Conservation (phyloP, 2,113 vertebrate genomes). For the Pangasianodon gigas region DNA sequence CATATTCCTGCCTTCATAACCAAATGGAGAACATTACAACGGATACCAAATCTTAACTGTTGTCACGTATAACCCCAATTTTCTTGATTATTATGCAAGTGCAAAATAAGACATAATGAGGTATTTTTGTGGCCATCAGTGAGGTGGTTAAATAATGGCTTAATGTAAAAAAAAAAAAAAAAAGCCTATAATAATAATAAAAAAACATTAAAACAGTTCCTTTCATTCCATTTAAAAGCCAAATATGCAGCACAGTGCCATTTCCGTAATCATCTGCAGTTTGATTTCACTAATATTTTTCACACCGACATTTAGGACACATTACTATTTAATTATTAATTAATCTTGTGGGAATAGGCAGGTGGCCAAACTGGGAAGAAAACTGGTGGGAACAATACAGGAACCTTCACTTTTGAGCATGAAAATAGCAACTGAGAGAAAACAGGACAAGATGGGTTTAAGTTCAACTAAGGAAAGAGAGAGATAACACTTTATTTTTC, state of each 20-base stretch:
- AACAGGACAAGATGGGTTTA: too few species aligned
- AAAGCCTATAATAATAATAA: too few species aligned
- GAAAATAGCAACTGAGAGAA: too few species aligned
- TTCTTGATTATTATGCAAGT: not conserved
- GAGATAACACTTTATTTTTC: too few species aligned
- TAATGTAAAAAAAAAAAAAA: not conserved
- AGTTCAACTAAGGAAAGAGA: too few species aligned
- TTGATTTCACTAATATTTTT: not conserved
- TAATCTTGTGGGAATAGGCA: not conserved
- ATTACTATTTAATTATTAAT: not conserved
- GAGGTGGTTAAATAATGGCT: not conserved
- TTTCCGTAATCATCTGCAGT: not conserved
- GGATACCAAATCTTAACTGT: not conserved
- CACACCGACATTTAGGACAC: too few species aligned
- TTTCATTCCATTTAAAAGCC: not conserved
- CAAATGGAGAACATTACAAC: not conserved
- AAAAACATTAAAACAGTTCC: too few species aligned
- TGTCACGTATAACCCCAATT: not conserved
- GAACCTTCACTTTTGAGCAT: too few species aligned
- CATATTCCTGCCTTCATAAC: not conserved
- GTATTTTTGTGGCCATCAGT: not conserved
- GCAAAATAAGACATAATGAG: not conserved
- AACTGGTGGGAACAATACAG: too few species aligned
- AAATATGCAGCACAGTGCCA: not conserved
- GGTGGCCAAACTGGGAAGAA: too few species aligned